A percentile compares a stretch with the other conserved stretches of the same genome.
Conservation (phyloP, 2,797 vertebrate genomes). For the Pachyuromys duprasi region DNA sequence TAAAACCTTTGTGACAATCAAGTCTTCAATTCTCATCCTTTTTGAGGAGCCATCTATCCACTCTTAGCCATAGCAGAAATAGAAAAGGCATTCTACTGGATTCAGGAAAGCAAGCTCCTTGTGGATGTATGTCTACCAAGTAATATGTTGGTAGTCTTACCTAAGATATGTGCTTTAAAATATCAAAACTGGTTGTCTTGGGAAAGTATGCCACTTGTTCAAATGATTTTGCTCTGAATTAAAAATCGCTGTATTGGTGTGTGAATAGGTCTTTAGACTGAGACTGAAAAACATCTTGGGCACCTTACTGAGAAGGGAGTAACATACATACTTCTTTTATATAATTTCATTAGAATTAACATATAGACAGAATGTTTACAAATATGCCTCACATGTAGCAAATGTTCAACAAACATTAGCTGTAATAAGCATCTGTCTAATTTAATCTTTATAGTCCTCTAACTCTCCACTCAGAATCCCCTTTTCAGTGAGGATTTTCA, state of each 20-base stretch:
- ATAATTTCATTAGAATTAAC: constrained; percentile 37
- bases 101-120: constrained; percentile 40
- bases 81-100: not conserved
- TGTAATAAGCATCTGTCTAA: not conserved
- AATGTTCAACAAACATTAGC: constrained; percentile 18
- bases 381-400: not conserved
- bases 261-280: constrained; percentile 32
- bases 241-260: constrained; percentile 34
- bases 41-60: not conserved
- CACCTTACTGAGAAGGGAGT: constrained; percentile 1
- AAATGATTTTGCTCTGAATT: constrained; percentile 63
- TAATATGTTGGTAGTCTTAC: constrained; percentile 13
- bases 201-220: constrained; percentile 25
- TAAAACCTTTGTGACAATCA: not conserved
- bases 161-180: constrained; percentile 56
- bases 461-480: constrained; percentile 14
- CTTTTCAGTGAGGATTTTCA: not conserved
- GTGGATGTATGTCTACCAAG: not conserved
- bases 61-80: not conserved
- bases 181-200: constrained; percentile 50
- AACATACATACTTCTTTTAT: not conserved
- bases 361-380: not conserved
- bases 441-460: constrained; percentile 48
- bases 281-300: constrained; percentile 7
- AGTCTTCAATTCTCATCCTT: not conserved